Evolutionary conservation across 2,888 invertebrate genomes (phyloP).

Genomic region (Raillietiella orientalis): DNA sequence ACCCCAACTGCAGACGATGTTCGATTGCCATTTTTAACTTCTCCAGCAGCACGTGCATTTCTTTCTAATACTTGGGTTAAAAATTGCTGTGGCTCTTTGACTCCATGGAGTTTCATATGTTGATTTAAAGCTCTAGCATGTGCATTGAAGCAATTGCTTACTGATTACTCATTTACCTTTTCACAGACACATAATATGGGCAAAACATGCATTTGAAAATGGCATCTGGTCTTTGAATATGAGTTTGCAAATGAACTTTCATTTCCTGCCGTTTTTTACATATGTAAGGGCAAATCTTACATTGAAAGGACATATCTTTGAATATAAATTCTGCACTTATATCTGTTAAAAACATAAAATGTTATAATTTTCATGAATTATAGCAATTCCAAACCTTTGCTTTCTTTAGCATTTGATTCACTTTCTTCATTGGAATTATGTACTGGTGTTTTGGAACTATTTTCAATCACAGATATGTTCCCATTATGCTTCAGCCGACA

Average conservation of each 20-base stretch:
- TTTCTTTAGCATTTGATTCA: no score
- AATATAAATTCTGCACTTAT: no score
- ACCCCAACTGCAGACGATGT: no score
- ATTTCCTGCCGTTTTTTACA: conserved; percentile 23
- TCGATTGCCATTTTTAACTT: no score
- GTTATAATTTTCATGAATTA: no score
- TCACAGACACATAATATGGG: conserved; percentile 36
- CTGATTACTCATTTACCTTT: conserved; percentile 18
- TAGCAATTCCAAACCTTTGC: no score
- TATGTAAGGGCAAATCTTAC: conserved; percentile 37
- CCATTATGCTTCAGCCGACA: conserved; percentile 44
- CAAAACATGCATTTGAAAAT: conserved; percentile 48
- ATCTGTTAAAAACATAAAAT: no score
- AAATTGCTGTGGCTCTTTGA: conserved; percentile 6
- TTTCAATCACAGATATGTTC: conserved; percentile 28
- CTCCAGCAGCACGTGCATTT: no score
- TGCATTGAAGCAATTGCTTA: conserved; percentile 7
- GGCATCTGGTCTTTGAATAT: conserved; percentile 23
- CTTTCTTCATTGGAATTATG: no score
- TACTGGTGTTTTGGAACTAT: not conserved
- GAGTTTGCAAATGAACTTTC: conserved; percentile 29
- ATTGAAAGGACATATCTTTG: no score
- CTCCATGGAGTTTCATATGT: conserved; percentile 11
- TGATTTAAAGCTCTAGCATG: conserved; percentile 9
- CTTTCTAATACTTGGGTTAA: not conserved